Conservation (phyloP, 2,797 vertebrate genomes). For the Argyrosomus regius region DNA sequence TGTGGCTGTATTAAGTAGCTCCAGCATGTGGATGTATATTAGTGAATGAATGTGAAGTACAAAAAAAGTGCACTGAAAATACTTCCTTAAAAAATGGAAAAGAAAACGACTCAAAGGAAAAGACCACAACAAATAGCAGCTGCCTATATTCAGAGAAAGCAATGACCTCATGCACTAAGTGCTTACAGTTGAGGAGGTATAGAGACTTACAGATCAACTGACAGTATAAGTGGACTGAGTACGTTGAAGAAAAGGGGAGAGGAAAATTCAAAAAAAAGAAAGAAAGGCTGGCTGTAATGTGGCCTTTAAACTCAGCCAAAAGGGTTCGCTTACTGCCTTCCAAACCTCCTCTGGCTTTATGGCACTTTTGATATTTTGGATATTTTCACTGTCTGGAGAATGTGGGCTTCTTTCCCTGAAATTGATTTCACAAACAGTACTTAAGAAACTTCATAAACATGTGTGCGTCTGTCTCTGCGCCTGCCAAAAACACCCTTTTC, state of each 20-base stretch:
- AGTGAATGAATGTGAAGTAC: slow-evolving; percentile 24
- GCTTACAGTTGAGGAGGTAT: slow-evolving; percentile 55
- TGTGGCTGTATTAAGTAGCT: slow-evolving; percentile 37
- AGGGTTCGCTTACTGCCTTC: slow-evolving; percentile 16
- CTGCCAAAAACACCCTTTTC: slow-evolving; percentile 50
- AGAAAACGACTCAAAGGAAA: slow-evolving; percentile 23
- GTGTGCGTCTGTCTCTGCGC: slow-evolving; percentile 43
- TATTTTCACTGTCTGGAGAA: slow-evolving; percentile 53
- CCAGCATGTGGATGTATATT: slow-evolving; percentile 56
- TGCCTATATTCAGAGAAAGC: slow-evolving; percentile 48
- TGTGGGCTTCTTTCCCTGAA: slow-evolving; percentile 28
- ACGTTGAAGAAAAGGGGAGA: slow-evolving; percentile 8
- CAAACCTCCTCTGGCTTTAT: slow-evolving; percentile 62
- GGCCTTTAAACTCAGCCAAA: slow-evolving; percentile 45
- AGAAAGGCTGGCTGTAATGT: slow-evolving; percentile 60
- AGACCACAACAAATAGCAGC: slow-evolving; percentile 60
- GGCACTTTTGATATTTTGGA: slow-evolving; percentile 38
- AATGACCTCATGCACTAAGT: slow-evolving; percentile 63
- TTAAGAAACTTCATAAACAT: slow-evolving; percentile 65
- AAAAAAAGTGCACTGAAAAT: slow-evolving; percentile 6
- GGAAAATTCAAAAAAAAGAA: slow-evolving; percentile 17
- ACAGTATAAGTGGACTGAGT: slow-evolving; percentile 41
- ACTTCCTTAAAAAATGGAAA: slow-evolving; percentile 33
- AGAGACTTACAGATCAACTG: slow-evolving; percentile 50
- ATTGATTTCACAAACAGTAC: slow-evolving; percentile 65